Percentiles rank a stretch among this genome's conserved stretches.
Evolutionary conservation across 92 coral and sea anemone species (phyloP).

Genomic region (Ricordea florida): DNA sequence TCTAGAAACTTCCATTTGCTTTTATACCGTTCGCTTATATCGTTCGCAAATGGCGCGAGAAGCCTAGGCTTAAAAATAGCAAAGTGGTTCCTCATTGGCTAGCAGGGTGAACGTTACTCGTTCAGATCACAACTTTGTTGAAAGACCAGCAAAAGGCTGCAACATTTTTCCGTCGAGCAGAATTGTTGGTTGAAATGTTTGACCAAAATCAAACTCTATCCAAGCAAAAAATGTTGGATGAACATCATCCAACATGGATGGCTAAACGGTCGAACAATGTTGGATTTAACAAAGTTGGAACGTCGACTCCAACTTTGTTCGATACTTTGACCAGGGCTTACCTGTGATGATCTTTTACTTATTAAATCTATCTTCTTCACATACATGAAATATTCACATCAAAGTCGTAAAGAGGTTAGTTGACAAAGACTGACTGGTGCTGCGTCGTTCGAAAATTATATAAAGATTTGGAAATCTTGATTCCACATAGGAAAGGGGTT

Average conservation of each 20-base stretch:
- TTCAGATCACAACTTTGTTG: background rate
- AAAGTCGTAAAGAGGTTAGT: no score
- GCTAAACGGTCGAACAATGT: constrained; percentile 11
- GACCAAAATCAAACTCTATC: constrained; percentile 8
- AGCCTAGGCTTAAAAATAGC: constrained; percentile 2
- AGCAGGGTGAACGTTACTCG: constrained; percentile 8
- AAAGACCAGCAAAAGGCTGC: constrained; percentile 1
- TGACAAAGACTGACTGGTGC: no score
- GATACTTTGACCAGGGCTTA: constrained; percentile 9
- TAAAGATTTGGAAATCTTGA: no score
- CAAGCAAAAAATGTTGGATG: constrained; percentile 4
- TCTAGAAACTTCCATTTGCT: no score
- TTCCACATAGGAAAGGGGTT: no score
- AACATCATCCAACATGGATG: background rate
- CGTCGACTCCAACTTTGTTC: constrained; percentile 8
- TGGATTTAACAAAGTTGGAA: constrained; percentile 14
- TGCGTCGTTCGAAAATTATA: no score
- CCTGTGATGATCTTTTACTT: no score
- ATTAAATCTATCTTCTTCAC: no score
- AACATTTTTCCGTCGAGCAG: constrained; percentile 1
- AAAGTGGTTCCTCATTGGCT: constrained; percentile 8
- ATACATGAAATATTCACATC: no score
- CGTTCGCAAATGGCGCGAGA: constrained; percentile 5
- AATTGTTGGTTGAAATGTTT: constrained; percentile 7
- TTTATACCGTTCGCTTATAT: no score